phyloP scores from a whole-genome alignment of 2,113 vertebrate species.

The Pteruthius melanotis region DNA sequence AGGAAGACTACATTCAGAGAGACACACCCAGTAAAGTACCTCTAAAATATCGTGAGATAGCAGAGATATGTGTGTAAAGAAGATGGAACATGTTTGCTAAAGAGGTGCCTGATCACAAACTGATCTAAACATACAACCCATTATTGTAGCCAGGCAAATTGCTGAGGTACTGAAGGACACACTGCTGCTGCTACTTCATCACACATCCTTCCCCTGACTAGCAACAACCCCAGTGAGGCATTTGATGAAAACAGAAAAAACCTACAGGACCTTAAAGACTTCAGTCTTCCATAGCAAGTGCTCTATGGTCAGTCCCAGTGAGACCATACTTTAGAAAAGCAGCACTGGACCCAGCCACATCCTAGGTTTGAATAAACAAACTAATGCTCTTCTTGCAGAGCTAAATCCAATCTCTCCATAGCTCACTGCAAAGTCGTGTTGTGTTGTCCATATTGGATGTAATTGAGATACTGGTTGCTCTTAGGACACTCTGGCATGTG shows the following conservation, averaged over 20 bases:
- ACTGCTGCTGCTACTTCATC: neutral
- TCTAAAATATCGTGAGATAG: neutral
- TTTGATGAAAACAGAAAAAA: neutral
- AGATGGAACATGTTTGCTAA: neutral
- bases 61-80: neutral
- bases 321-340: neutral
- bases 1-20: neutral
- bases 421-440: neutral
- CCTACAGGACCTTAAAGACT: neutral
- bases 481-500: conserved; percentile 70
- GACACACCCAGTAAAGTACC: neutral
- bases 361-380: neutral
- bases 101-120: neutral
- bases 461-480: neutral
- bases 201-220: neutral
- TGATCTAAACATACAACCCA: neutral
- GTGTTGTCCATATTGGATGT: neutral
- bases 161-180: neutral
- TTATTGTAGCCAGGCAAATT: neutral
- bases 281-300: neutral
- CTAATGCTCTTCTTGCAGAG: neutral
- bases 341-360: neutral
- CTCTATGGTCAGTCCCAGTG: neutral
- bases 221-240: neutral
- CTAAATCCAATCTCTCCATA: rapidly evolving